Evolutionary conservation across 2,113 vertebrate genomes (phyloP).

Genomic region (Plestiodon gilberti): DNA sequence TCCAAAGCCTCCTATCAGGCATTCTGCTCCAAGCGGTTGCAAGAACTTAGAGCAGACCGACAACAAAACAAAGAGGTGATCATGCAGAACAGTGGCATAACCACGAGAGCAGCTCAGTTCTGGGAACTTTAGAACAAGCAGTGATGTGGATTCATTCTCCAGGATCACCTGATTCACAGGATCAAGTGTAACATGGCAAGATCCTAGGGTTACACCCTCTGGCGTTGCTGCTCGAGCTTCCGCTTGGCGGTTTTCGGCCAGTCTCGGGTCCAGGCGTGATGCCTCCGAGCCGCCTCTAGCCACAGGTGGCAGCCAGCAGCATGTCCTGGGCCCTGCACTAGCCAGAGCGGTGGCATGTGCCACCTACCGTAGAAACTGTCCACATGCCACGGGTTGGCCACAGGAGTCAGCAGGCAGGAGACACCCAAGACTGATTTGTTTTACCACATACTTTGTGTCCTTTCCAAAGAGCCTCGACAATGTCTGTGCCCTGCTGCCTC

Average conservation of each 20-base stretch:
- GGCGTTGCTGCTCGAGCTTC: no score
- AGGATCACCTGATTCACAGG: no score
- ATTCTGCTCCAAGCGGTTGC: not conserved
- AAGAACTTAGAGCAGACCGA: not conserved
- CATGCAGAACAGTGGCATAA: not conserved
- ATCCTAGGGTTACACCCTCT: no score
- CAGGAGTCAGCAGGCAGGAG: not conserved
- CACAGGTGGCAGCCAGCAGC: no score
- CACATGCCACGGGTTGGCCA: no score
- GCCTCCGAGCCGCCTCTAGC: no score
- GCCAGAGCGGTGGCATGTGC: no score
- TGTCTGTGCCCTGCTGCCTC: not conserved
- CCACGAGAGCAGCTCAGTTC: not conserved
- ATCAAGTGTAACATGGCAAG: no score
- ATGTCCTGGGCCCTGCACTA: no score
- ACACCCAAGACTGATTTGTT: not conserved
- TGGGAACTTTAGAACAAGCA: not conserved
- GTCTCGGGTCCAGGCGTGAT: no score
- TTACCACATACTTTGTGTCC: not conserved
- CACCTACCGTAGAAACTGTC: no score
- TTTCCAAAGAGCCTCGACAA: not conserved
- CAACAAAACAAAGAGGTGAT: not conserved
- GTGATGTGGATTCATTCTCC: not conserved
- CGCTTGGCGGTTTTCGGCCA: no score
- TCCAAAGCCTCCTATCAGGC: not conserved